Percentiles rank a stretch among this genome's conserved stretches.
Evolutionary conservation across 1,140 invertebrate genomes (phyloP).

Genomic region (Drosophila ercepeae): DNA sequence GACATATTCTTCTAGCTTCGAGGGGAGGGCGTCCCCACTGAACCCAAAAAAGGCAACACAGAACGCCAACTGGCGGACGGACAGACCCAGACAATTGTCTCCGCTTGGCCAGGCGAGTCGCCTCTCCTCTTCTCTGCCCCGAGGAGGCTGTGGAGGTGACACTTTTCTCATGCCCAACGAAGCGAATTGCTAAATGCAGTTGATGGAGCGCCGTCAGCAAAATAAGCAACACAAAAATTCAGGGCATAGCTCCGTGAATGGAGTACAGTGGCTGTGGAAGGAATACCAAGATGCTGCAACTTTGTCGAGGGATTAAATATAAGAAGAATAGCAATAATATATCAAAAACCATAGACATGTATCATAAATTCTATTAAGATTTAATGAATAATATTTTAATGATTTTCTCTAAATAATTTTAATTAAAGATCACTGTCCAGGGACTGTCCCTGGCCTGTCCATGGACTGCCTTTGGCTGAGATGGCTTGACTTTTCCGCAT

Average conservation of each 20-base stretch:
- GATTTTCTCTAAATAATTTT: too few relatives aligned
- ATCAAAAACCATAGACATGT: too few relatives aligned
- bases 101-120: conserved; percentile 4
- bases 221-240: conserved; percentile 2
- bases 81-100: conserved; percentile 48
- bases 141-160: conserved; percentile 55
- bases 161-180: conserved; percentile 73
- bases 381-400: too few relatives aligned
- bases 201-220: conserved; percentile 41
- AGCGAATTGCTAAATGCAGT: conserved; percentile 54
- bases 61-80: conserved; percentile 32
- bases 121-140: background rate
- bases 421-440: background rate
- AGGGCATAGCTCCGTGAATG: conserved; percentile 2
- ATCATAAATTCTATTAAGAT: too few relatives aligned
- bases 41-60: conserved; percentile 38
- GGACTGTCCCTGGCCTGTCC: background rate
- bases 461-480: background rate
- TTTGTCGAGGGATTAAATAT: too few relatives aligned
- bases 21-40: too few relatives aligned
- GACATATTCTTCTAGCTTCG: conserved; percentile 56
- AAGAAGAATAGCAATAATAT: too few relatives aligned
- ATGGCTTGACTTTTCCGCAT: conserved; percentile 65
- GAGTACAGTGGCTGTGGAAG: conserved; percentile 17
- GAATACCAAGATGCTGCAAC: background rate